Evolutionary conservation across 2,797 vertebrate species (phyloP).

Genomic region (Delichon dasypus): DNA sequence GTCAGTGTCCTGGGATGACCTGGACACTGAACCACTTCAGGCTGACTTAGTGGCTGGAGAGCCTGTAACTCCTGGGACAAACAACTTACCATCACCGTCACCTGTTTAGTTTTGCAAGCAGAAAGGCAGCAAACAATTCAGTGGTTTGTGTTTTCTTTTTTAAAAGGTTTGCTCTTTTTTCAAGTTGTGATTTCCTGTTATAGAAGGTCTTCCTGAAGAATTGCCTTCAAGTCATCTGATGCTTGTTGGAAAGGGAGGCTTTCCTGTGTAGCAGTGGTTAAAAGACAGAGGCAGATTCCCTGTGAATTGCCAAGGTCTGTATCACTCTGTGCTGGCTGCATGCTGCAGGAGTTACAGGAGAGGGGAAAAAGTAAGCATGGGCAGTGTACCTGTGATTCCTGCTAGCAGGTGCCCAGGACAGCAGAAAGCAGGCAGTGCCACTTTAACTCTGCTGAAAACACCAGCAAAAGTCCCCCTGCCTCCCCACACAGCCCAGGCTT

Average conservation of each 20-base stretch:
- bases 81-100: neutral
- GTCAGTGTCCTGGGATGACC: slow-evolving; percentile 49
- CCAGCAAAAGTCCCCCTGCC: neutral
- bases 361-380: neutral
- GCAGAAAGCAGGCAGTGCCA: neutral
- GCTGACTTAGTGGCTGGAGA: neutral
- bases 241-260: neutral
- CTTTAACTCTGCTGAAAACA: neutral
- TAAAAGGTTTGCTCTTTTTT: neutral
- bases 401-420: neutral
- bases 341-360: neutral
- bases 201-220: neutral
- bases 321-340: neutral
- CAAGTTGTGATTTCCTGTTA: neutral
- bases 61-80: neutral
- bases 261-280: neutral
- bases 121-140: neutral
- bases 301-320: neutral
- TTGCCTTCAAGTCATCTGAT: neutral
- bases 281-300: neutral
- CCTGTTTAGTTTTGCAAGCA: neutral
- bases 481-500: neutral
- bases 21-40: neutral
- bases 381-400: neutral
- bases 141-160: neutral